A percentile compares a stretch with the other conserved stretches of the same genome.
Conservation (phyloP, 2,888 invertebrate genomes). For the Ischnus inquisitorius region DNA sequence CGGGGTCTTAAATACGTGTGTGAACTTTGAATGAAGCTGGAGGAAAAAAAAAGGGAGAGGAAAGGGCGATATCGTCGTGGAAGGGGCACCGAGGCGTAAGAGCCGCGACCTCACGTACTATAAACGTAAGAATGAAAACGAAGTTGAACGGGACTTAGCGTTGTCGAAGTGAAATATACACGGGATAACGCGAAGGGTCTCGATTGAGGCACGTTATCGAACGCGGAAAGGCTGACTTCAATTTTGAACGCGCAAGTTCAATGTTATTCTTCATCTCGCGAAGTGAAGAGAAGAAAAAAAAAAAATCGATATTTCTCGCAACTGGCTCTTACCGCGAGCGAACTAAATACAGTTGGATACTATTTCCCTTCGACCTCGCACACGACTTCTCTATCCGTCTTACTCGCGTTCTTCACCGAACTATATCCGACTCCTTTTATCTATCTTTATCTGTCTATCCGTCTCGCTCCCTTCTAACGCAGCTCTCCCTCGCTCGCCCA, state of each 20-base stretch:
- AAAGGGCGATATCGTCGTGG: not conserved
- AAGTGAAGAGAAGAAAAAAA: not conserved
- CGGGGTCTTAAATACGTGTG: conserved; percentile 11
- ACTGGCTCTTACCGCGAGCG: not conserved
- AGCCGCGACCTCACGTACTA: not conserved
- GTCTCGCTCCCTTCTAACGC: conserved; percentile 44
- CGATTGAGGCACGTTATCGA: not conserved
- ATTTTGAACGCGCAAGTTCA: not conserved
- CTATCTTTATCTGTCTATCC: conserved; percentile 65
- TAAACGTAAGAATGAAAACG: conserved; percentile 42
- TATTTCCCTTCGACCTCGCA: conserved; percentile 59
- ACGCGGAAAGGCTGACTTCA: not conserved
- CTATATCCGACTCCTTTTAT: conserved; percentile 57
- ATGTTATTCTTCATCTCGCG: not conserved
- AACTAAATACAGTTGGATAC: conserved; percentile 25
- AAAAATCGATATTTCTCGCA: not conserved
- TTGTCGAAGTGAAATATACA: conserved; percentile 22
- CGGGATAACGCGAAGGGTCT: conserved; percentile 3
- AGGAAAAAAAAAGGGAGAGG: conserved; percentile 11
- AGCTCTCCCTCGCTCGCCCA: not conserved
- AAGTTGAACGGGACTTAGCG: conserved; percentile 11
- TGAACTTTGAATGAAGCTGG: conserved; percentile 5
- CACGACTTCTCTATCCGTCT: conserved; percentile 36
- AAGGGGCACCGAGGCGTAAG: not conserved
- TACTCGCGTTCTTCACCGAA: conserved; percentile 32